These are phyloP conservation scores for Corythaeola cristata DNA, from an alignment of 2,113 vertebrate genomes.

Conservation along the genomic window DNA sequence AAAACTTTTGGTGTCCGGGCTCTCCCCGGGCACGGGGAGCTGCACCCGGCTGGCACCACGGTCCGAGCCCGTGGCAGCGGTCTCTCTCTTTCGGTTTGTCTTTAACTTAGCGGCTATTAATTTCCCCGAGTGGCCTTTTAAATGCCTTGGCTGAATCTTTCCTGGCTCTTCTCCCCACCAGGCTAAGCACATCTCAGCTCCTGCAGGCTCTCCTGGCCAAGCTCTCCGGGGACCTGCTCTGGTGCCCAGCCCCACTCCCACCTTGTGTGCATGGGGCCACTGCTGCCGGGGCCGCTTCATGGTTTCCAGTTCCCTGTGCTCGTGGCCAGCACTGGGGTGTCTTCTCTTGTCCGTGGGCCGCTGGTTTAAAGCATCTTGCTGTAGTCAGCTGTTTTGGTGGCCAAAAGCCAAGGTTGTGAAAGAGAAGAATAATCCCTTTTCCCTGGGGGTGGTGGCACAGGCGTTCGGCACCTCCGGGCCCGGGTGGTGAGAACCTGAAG, in stretches of 20 bases:
- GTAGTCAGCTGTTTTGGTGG: not conserved
- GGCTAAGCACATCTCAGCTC: not conserved
- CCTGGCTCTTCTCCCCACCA: not conserved
- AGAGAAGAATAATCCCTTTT: not conserved
- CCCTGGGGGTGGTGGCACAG: rapidly evolving
- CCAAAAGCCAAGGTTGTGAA: not conserved
- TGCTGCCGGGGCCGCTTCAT: rapidly evolving
- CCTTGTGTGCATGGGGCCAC: rapidly evolving
- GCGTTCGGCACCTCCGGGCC: not conserved
- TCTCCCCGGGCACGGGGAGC: not conserved
- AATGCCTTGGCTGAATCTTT: not conserved
- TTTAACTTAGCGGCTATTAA: constrained; percentile 3
- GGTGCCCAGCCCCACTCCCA: not conserved
- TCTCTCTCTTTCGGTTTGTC: not conserved
- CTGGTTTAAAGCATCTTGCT: not conserved
- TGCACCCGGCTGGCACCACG: not conserved
- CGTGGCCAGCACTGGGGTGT: not conserved
- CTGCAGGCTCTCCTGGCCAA: not conserved
- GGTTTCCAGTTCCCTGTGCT: not conserved
- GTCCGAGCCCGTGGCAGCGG: not conserved
- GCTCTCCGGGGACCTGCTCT: not conserved
- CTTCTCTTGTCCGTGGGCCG: not conserved
- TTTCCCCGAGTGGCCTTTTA: constrained; percentile 34
- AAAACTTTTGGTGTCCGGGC: not conserved
- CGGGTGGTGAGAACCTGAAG: not conserved